phyloP scores from a whole-genome alignment of 2,113 vertebrate species.

The Pyxicephalus adspersus region DNA sequence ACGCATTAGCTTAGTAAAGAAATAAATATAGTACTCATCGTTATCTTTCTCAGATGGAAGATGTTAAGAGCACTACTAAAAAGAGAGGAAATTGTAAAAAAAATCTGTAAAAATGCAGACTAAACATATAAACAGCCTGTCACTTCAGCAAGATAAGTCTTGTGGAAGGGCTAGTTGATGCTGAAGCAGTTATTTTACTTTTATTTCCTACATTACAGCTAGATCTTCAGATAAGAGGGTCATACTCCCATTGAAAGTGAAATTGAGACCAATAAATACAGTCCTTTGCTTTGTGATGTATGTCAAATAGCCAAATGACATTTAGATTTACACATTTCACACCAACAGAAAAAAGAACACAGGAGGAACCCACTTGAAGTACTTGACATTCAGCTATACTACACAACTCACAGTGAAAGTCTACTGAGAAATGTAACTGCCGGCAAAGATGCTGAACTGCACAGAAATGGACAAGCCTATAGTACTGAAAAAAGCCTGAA shows the following conservation, averaged over 20 bases:
- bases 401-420: too few relatives aligned
- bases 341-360: too few relatives aligned
- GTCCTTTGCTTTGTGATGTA: conserved; percentile 16
- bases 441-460: too few relatives aligned
- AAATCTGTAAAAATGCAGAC: conserved; percentile 47
- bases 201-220: conserved; percentile 25
- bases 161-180: conserved; percentile 22
- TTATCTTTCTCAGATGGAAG: conserved; percentile 6
- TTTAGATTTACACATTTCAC: not conserved
- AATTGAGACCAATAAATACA: conserved; percentile 48
- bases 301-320: conserved; percentile 28
- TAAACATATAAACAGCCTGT: conserved; percentile 51
- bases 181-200: conserved; percentile 47
- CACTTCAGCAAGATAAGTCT: conserved; percentile 40
- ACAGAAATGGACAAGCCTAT: too few relatives aligned
- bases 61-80: not conserved
- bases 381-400: too few relatives aligned
- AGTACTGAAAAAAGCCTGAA: too few relatives aligned
- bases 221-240: conserved; percentile 38
- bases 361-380: too few relatives aligned
- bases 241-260: conserved; percentile 43
- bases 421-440: too few relatives aligned
- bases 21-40: too few relatives aligned
- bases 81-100: conserved; percentile 51
- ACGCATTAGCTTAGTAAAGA: too few relatives aligned